A percentile compares a stretch with the other conserved stretches of the same genome.
Evolutionary conservation across 2,797 vertebrate genomes (phyloP).

Genomic region (Xiphophorus birchmanni): DNA sequence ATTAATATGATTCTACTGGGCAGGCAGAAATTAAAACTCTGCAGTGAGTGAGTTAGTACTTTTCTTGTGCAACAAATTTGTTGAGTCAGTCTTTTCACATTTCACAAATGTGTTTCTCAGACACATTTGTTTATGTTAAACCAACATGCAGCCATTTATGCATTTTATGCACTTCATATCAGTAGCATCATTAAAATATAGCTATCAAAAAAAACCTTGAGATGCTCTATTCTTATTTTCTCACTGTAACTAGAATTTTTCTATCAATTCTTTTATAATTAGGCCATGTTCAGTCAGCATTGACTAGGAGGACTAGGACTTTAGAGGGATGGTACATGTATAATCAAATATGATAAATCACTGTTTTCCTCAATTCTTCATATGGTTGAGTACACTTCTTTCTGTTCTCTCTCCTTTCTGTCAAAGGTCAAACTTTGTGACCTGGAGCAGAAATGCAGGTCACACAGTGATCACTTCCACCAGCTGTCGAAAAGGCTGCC

Average conservation of each 20-base stretch:
- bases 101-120: too few species aligned
- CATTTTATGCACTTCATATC: neutral
- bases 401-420: constrained; percentile 15
- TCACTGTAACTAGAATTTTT: constrained; percentile 21
- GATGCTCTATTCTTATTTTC: neutral
- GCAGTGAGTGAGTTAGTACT: constrained; percentile 20
- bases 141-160: neutral
- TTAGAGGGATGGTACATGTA: constrained; percentile 20
- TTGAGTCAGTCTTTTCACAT: constrained; percentile 3
- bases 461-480: constrained; percentile 89
- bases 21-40: constrained; percentile 36
- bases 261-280: constrained; percentile 50
- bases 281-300: constrained; percentile 39
- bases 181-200: neutral
- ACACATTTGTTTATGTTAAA: constrained; percentile 3
- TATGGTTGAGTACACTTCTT: neutral
- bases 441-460: constrained; percentile 91
- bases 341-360: constrained; percentile 27
- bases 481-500: constrained; percentile 90
- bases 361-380: neutral
- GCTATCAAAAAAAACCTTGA: neutral
- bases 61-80: constrained; percentile 12
- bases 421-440: constrained; percentile 89
- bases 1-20: constrained; percentile 48
- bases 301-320: constrained; percentile 6